Percentiles rank a stretch among this genome's conserved stretches.
These are phyloP conservation scores for Ladona fulva DNA, from an alignment of 1,140 invertebrate genomes.

Conservation along the genomic window DNA sequence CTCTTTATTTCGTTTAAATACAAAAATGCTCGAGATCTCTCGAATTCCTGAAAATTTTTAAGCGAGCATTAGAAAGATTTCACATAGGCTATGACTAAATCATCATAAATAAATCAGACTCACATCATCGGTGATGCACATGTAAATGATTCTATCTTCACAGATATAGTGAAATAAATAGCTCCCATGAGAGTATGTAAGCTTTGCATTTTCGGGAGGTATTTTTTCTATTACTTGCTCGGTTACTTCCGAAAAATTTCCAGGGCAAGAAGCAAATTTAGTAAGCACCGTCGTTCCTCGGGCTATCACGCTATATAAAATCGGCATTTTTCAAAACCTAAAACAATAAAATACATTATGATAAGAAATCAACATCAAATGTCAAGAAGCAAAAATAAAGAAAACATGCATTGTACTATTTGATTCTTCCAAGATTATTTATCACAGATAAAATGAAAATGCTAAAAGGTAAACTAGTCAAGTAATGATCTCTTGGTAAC, in stretches of 20 bases:
- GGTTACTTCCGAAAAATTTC: constrained; percentile 89
- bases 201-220: constrained; percentile 70
- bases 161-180: constrained; percentile 88
- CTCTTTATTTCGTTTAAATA: constrained; percentile 85
- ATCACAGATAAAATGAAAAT: no score
- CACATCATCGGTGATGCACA: constrained; percentile 94
- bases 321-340: constrained; percentile 53
- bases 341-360: neutral
- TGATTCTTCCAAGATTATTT: no score
- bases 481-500: no score
- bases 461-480: no score
- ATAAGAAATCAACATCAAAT: no score
- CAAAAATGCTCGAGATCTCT: constrained; percentile 79
- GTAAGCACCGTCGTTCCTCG: constrained; percentile 78
- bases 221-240: constrained; percentile 84
- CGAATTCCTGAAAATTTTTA: constrained; percentile 68
- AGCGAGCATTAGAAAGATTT: neutral
- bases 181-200: constrained; percentile 85
- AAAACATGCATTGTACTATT: no score
- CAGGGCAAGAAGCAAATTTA: constrained; percentile 81
- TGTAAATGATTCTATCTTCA: constrained; percentile 78
- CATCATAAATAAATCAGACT: no score
- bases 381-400: no score
- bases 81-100: constrained; percentile 8
- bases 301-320: constrained; percentile 80